Evolutionary conservation across 2,113 vertebrate genomes (phyloP), one percentile per base, ranked within the genome.

Genomic region (Strix uralensis): DNA sequence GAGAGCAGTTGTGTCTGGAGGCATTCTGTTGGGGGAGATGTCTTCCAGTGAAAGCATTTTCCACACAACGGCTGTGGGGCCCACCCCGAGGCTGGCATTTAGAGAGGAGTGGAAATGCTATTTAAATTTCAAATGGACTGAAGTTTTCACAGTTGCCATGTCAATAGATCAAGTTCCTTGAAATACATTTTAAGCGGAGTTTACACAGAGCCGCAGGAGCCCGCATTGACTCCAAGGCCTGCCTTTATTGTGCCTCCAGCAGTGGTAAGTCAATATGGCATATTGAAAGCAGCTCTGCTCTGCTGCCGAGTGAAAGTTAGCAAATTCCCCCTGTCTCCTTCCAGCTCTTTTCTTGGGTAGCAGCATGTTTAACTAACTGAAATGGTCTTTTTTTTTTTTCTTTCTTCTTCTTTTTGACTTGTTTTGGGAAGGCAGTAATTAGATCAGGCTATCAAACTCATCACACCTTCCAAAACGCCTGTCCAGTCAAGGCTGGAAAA

Each of bases 91-190:
- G 82, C 89, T 92, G 94, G 93, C 94, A 96, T 95, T 97, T 95
- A 92, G 70, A 80, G 92, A 88, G 87, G 95, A 88, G 92, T 95
- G 85, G 96, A 97, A 96, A 95, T 90, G 94, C 93, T 90, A 96
- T 97, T 98, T 97, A 96, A 97, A 97, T 97, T 98, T 97, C 96
- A 97, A 97, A 97, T 94, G 96, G 96, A 74, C 96, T 88, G 78
- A 91, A 92, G 92, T 97, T 96, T 95, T 95, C 92, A 94, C 94
- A 97, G 96, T 96, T 95, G 91, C 95, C 95, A 82, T 96, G 96
- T 96, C 96, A 96, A 97, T 97, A 97, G 97, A 97, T 97, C 91
- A 96, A 92, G 96, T 96, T 96, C 85, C 96, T 94, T 95, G 92
- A 95, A 97, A 97, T 90, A 95, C 95, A 96, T 96, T 96, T 96